phyloP scores from a whole-genome alignment of 2,797 vertebrate genomes.

The Karalla daura region DNA sequence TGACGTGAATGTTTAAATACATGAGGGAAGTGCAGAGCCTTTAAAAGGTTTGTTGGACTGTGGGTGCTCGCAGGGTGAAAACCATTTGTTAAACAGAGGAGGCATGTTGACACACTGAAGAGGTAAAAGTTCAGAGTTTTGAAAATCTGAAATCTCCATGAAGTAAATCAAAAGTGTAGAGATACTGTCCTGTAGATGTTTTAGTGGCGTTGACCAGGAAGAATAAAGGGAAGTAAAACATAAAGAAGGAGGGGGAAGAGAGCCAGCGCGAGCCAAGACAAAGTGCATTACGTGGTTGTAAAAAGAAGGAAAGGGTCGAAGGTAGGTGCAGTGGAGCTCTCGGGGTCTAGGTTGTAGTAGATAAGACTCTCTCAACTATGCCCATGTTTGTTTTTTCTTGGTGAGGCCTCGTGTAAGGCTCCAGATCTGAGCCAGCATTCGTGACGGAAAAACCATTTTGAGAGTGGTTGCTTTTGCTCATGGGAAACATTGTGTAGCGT shows the following conservation, averaged over 20 bases:
- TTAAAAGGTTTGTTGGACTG: slow-evolving; percentile 3
- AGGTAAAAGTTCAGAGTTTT: background rate
- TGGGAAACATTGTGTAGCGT: background rate
- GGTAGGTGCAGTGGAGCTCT: background rate
- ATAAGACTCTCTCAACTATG: slow-evolving; percentile 51
- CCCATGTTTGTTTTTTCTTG: slow-evolving; percentile 40
- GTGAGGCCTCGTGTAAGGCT: slow-evolving; percentile 7
- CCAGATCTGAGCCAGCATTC: slow-evolving; percentile 4
- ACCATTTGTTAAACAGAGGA: background rate
- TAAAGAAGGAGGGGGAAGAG: background rate
- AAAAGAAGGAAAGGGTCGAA: background rate
- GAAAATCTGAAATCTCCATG: background rate
- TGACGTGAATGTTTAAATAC: slow-evolving; percentile 26
- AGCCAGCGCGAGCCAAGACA: background rate
- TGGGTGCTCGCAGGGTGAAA: background rate
- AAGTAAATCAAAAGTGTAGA: background rate
- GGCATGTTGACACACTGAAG: background rate
- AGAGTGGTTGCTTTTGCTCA: background rate
- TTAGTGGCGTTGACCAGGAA: background rate
- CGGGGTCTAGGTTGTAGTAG: slow-evolving; percentile 17
- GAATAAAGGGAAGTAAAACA: slow-evolving; percentile 8
- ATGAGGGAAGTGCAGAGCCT: slow-evolving; percentile 25
- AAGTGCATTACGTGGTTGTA: background rate
- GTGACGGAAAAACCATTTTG: background rate
- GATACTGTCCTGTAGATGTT: background rate